Percentiles rank a stretch among this genome's conserved stretches.
phyloP scores from a whole-genome alignment of 2,797 vertebrate genomes.

The Phoxinus dragarum region DNA sequence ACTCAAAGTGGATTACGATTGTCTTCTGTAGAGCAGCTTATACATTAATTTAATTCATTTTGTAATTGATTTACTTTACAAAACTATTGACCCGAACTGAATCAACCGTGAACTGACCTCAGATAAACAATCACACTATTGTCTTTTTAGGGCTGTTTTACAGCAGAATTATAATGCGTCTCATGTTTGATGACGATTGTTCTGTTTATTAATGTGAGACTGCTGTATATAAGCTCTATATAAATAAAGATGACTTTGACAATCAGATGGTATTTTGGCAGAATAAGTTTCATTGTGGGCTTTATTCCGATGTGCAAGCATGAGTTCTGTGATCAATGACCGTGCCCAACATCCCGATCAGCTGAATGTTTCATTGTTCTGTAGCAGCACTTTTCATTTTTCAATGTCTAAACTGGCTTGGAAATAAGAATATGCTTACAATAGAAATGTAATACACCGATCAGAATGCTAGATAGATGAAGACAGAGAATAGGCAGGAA shows the following conservation, averaged over 20 bases:
- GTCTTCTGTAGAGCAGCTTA: neutral
- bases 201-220: neutral
- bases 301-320: neutral
- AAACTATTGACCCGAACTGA: neutral
- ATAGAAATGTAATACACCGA: conserved; percentile 52
- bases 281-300: neutral
- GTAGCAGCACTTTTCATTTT: conserved; percentile 48
- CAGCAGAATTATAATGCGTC: neutral
- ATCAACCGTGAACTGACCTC: neutral
- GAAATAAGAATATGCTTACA: conserved; percentile 48
- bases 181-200: neutral
- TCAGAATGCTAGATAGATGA: conserved; percentile 45
- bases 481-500: conserved; percentile 31
- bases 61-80: neutral
- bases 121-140: neutral
- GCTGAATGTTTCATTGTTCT: conserved; percentile 52
- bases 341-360: conserved; percentile 31
- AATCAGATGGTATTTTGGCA: neutral
- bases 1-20: too few relatives aligned
- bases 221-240: neutral
- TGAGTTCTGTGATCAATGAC: conserved; percentile 49
- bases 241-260: neutral
- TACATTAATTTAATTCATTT: neutral
- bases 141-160: neutral
- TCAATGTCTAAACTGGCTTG: conserved; percentile 43